Evolutionary conservation across 2,113 vertebrate genomes (phyloP).

Genomic region (Upupa epops): DNA sequence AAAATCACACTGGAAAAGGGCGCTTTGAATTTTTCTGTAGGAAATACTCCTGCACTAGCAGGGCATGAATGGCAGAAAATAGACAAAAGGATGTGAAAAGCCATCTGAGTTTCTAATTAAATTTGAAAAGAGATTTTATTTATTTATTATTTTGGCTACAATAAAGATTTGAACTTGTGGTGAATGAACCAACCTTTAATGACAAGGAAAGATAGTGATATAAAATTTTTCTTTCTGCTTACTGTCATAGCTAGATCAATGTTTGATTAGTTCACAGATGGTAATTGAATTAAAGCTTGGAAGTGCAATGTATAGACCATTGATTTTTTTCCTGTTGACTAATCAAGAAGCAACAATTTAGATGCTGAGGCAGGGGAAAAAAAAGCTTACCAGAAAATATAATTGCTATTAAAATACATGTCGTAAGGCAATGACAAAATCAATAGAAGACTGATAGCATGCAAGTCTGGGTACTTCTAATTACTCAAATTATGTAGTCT

Average conservation of each 20-base stretch:
- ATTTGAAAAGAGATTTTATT: not conserved
- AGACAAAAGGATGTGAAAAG: not conserved
- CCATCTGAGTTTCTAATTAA: not conserved
- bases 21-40: not conserved
- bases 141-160: not conserved
- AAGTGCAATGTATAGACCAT: conserved; percentile 44
- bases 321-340: conserved; percentile 66
- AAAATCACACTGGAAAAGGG: not conserved
- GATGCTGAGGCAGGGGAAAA: conserved; percentile 45
- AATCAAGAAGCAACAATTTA: conserved; percentile 64
- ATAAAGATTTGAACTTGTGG: not conserved
- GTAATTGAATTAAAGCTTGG: conserved; percentile 66
- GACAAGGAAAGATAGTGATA: conserved; percentile 15
- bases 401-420: conserved; percentile 42
- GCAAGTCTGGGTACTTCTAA: conserved; percentile 20
- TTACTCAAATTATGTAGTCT: conserved; percentile 39
- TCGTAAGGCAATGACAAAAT: conserved; percentile 54
- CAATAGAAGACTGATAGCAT: conserved; percentile 43
- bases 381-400: conserved; percentile 45
- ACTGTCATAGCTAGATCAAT: conserved; percentile 50
- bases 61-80: not conserved
- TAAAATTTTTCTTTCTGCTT: conserved; percentile 11
- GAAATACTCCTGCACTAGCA: not conserved
- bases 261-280: conserved; percentile 60
- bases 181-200: conserved; percentile 37